phyloP scores from a whole-genome alignment of 1,140 invertebrate species.

The Euura saliciscinereae region DNA sequence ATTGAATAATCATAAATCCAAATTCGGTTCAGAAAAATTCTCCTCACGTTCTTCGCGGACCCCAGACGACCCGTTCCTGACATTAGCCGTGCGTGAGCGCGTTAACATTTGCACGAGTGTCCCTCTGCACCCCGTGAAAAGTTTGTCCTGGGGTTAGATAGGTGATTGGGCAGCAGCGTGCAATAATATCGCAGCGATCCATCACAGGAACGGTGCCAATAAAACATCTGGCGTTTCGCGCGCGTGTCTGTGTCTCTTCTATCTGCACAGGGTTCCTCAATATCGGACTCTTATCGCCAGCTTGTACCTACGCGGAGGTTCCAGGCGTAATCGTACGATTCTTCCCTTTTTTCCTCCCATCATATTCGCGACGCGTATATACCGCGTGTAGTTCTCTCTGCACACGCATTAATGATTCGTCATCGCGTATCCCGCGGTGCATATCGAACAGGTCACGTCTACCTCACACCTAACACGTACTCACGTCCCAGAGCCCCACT shows the following conservation, averaged over 20 bases:
- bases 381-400: not conserved
- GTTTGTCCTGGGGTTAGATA: not conserved
- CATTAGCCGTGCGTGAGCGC: not conserved
- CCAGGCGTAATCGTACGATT: no score
- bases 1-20: no score
- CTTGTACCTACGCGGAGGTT: no score
- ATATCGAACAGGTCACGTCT: not conserved
- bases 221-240: constrained; percentile 36
- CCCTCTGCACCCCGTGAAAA: not conserved
- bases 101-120: not conserved
- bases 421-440: not conserved
- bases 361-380: not conserved
- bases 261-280: not conserved
- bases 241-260: constrained; percentile 14
- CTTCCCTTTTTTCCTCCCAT: not conserved
- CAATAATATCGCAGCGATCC: constrained; percentile 45
- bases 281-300: no score
- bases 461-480: not conserved
- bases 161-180: constrained; percentile 32
- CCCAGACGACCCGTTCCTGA: no score
- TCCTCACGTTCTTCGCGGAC: no score
- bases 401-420: constrained; percentile 7
- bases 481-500: no score
- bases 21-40: no score
- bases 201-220: constrained; percentile 41